Base-by-base conservation (phyloP, 2,888 invertebrate genomes). In the Aspidiotus rigidus region DNA sequence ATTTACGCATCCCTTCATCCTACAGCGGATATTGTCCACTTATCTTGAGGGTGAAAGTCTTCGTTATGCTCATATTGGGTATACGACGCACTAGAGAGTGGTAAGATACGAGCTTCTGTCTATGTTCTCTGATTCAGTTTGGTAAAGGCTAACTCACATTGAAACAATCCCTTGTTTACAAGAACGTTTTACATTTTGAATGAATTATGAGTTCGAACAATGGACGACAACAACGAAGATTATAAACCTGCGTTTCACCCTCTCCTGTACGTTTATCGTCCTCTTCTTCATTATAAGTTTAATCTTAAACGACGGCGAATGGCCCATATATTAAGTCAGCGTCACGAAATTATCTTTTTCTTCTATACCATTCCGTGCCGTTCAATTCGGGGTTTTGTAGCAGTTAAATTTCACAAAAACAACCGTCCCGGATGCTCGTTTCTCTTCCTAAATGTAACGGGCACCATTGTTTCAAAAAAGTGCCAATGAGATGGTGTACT, bases 281-380 rank as follows among this genome's bases (percentile, higher is more conserved):
- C 66, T 57, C 66, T 57, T 66, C 66, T 66, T 66, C 66, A 66
- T 66, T 66, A 66, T 66, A 66, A 66, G 66, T 66, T 66, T 66
- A 66, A 66, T 66, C 66, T 66, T 66, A 66, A 66, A 66, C 66
- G 66, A 66, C 66, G 66, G 66, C 66, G 66, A 66, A 66, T 66
- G 66, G 66, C 66, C 66, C 66, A 66, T 66, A 66, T 66, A 66
- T 66, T 66, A 66, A 66, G 66, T 66, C 57, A 66, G 57, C 66
- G 66, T 66, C 66, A 66, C 66, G 66, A 66, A 66, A 66, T 66
- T 66, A 66, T 66, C 66, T 66, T 66, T 66, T 66, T 66, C 66
- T 66, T 66, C 66, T 66, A 66, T 66, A 59, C 66, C 59, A 66
- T 66, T 66, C 66, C 66, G 56, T 59, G 64, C 63, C 53, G 42